These are phyloP conservation scores for Pedionomus torquatus DNA, from an alignment of 2,113 vertebrate genomes.

Conservation along the genomic window DNA sequence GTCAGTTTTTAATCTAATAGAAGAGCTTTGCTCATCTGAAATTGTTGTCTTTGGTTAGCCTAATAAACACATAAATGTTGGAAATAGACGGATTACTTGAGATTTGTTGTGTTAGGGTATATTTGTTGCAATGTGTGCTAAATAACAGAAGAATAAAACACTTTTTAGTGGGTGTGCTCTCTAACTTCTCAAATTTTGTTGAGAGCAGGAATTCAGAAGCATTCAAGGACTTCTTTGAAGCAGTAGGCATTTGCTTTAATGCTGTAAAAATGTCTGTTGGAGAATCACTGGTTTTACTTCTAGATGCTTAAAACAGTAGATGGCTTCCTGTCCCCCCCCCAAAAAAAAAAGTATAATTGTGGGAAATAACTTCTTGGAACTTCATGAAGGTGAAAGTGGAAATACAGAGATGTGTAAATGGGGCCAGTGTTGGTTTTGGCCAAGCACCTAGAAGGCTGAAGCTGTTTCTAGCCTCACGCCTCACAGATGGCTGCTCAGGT, in stretches of 20 bases:
- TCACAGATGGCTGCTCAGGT: background rate
- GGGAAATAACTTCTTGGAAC: background rate
- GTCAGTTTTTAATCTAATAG: background rate
- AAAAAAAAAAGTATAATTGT: background rate
- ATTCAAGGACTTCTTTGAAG: background rate
- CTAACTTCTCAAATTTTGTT: background rate
- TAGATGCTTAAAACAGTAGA: background rate
- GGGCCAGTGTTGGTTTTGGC: background rate
- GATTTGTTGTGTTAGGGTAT: background rate
- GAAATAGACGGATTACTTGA: background rate
- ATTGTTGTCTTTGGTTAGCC: background rate
- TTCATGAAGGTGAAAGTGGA: background rate
- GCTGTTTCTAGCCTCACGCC: background rate
- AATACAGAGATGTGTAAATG: fast-evolving
- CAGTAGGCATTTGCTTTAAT: background rate
- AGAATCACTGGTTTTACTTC: background rate
- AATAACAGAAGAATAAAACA: background rate
- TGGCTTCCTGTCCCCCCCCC: background rate
- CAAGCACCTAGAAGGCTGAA: background rate
- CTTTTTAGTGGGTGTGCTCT: background rate
- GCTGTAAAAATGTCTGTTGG: background rate
- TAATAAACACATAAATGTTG: background rate
- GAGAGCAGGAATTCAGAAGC: background rate
- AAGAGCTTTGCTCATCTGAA: background rate
- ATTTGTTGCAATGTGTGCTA: background rate